phyloP scores from a whole-genome alignment of 2,888 invertebrate species.

The Amiota minor region DNA sequence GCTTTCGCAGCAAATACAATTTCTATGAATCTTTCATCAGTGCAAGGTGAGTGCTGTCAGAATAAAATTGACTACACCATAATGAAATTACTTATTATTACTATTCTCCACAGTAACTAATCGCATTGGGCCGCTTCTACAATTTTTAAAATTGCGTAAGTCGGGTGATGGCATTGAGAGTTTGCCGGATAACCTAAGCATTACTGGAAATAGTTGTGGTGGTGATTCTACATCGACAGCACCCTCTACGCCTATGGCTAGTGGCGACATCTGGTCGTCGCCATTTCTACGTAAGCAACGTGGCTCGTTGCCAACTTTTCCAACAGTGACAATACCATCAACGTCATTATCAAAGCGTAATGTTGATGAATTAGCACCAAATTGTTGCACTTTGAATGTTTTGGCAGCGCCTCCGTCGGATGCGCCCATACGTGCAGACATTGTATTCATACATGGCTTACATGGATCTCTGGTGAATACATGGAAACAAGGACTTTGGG shows the following conservation, averaged over 20 bases:
- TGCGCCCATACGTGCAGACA: conserved; percentile 76
- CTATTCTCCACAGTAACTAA: conserved; percentile 63
- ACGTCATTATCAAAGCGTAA: no score
- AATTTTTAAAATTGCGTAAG: conserved; percentile 70
- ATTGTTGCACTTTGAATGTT: conserved; percentile 69
- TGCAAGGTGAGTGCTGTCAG: conserved; percentile 66
- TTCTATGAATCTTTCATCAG: conserved; percentile 71
- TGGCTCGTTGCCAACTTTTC: conserved; percentile 37
- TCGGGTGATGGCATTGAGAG: conserved; percentile 66
- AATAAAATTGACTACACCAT: not conserved
- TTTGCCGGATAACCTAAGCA: conserved; percentile 60
- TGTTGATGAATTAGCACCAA: conserved; percentile 53
- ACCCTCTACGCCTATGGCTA: conserved; percentile 42
- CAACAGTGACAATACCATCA: conserved; percentile 24
- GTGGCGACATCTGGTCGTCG: conserved; percentile 23
- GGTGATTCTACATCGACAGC: conserved; percentile 42
- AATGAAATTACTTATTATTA: not conserved
- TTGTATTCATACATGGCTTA: conserved; percentile 85
- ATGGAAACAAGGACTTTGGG: conserved; percentile 87
- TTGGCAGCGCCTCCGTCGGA: conserved; percentile 70
- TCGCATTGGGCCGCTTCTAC: conserved; percentile 70
- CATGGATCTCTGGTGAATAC: conserved; percentile 83
- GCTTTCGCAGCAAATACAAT: conserved; percentile 73
- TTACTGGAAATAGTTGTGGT: not conserved
- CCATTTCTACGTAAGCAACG: conserved; percentile 50